Evolutionary conservation across 2,888 invertebrate species (phyloP).

Genomic region (Drosophila infuscata): DNA sequence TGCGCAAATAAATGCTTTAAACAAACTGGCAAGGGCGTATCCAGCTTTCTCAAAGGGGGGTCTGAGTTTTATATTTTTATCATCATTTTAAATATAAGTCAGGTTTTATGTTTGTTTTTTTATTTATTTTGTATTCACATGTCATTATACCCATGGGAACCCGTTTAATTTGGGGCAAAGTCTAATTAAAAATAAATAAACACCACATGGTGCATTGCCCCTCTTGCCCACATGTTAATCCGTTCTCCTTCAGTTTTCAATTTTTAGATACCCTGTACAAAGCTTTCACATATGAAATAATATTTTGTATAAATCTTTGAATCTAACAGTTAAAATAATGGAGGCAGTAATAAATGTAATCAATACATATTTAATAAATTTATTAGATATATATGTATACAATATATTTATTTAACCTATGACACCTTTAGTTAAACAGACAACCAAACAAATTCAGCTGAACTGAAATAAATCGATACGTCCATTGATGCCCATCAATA

Average conservation of each 20-base stretch:
- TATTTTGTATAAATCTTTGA: neutral
- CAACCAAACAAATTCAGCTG: neutral
- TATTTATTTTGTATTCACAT: neutral
- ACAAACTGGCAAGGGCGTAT: neutral
- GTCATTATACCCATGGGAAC: neutral
- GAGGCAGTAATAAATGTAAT: neutral
- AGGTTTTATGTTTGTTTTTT: neutral
- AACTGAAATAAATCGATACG: neutral
- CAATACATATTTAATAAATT: neutral
- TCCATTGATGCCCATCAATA: neutral
- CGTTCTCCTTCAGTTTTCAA: neutral
- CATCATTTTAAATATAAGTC: neutral
- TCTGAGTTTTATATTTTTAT: neutral
- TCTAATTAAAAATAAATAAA: neutral
- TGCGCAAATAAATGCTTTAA: slow-evolving; percentile 15
- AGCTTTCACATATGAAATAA: neutral
- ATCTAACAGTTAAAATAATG: neutral
- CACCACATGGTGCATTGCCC: neutral
- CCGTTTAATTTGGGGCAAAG: neutral
- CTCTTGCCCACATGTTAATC: neutral
- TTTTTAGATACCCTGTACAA: neutral
- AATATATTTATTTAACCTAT: neutral
- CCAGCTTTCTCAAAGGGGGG: neutral
- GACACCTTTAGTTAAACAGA: neutral
- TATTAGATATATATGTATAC: neutral